These are phyloP conservation scores for Camponotus fellah DNA, from an alignment of 2,888 invertebrate genomes.

Conservation along the genomic window DNA sequence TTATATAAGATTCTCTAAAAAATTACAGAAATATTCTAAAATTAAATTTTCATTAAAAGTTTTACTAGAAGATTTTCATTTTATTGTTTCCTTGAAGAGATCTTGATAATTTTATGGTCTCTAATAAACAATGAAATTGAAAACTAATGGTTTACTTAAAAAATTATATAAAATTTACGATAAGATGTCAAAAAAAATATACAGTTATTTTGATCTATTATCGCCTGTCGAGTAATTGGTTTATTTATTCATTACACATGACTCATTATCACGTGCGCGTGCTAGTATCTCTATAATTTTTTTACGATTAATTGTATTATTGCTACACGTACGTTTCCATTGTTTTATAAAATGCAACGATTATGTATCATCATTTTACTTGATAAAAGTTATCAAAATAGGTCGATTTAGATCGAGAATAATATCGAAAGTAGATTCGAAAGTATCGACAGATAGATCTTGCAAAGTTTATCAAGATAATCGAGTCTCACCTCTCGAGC, in stretches of 20 bases:
- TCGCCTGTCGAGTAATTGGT: background rate
- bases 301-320: background rate
- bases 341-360: background rate
- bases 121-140: background rate
- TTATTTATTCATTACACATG: slow-evolving; percentile 10
- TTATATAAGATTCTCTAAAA: background rate
- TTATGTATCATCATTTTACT: background rate
- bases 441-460: background rate
- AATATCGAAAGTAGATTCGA: background rate
- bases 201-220: background rate
- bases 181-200: background rate
- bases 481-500: slow-evolving; percentile 77
- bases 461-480: slow-evolving; percentile 26
- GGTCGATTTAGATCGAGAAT: slow-evolving; percentile 36
- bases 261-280: slow-evolving; percentile 22
- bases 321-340: background rate
- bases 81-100: background rate
- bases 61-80: background rate
- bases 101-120: too few species aligned
- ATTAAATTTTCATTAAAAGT: background rate
- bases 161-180: background rate
- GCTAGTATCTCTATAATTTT: background rate
- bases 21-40: background rate
- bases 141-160: background rate
- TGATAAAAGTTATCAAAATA: background rate